Conservation (phyloP, 2,113 vertebrate species). For the Dendrocopos noguchii region DNA sequence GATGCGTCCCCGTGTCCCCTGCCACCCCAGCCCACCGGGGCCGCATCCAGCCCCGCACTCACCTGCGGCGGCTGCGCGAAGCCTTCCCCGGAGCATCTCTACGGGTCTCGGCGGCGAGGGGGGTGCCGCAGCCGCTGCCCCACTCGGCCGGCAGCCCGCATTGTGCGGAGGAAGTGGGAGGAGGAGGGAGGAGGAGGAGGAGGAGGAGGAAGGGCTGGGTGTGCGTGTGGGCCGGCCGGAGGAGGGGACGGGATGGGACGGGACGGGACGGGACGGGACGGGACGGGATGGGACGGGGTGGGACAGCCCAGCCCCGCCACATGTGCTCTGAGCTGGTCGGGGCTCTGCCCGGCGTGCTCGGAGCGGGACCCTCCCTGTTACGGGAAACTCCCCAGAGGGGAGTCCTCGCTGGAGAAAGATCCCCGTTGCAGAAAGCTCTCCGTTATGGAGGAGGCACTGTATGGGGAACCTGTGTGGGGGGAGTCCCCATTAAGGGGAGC, state of each 20-base stretch:
- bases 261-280: not conserved
- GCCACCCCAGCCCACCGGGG: not conserved
- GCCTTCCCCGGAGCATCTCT: slow-evolving; percentile 2
- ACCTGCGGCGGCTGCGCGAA: slow-evolving; percentile 7
- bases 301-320: not conserved
- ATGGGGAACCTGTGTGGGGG: fast-evolving
- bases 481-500: not conserved
- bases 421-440: not conserved
- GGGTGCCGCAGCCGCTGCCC: not conserved
- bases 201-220: not conserved
- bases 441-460: fast-evolving
- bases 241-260: not conserved
- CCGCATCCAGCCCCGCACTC: not conserved
- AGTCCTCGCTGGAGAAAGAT: not conserved
- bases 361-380: too few species aligned
- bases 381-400: not conserved
- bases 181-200: not conserved
- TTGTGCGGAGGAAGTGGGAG: slow-evolving; percentile 45
- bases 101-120: not conserved
- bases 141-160: not conserved
- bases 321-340: not conserved
- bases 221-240: not conserved
- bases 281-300: not conserved
- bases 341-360: not conserved
- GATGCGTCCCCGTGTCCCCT: not conserved